These are phyloP conservation scores for Melieria omissa DNA, from an alignment of 2,888 invertebrate species.

Conservation along the genomic window DNA sequence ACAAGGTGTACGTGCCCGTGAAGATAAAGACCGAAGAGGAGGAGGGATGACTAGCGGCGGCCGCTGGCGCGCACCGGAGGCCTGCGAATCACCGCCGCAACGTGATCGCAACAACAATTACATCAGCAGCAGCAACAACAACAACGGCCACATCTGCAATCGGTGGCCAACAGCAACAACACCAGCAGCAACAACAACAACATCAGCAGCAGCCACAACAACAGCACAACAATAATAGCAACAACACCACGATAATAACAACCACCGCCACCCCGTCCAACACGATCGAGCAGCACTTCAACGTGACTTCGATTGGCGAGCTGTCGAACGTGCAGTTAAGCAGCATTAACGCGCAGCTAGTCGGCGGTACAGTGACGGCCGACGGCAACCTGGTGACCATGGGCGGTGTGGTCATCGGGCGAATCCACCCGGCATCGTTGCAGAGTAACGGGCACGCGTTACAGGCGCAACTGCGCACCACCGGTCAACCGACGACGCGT, in stretches of 20 bases:
- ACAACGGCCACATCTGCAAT: constrained; percentile 35
- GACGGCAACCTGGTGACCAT: constrained; percentile 62
- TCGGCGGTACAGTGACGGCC: constrained; percentile 59
- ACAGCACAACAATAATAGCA: constrained; percentile 48
- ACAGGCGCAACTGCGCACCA: constrained; percentile 46
- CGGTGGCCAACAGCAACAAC: constrained; percentile 47
- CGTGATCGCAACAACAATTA: constrained; percentile 45
- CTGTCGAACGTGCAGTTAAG: constrained; percentile 51
- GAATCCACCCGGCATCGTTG: constrained; percentile 50
- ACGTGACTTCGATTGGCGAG: constrained; percentile 56
- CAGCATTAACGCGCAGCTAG: constrained; percentile 54
- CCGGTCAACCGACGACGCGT: constrained; percentile 46
- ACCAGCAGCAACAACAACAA: constrained; percentile 40
- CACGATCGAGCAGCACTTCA: constrained; percentile 55
- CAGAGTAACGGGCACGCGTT: constrained; percentile 43
- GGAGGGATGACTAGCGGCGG: constrained; percentile 66
- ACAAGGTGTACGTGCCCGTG: constrained; percentile 66
- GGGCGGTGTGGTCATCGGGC: constrained; percentile 62
- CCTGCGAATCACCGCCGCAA: constrained; percentile 48
- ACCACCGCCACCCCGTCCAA: constrained; percentile 42
- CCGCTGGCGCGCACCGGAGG: constrained; percentile 58
- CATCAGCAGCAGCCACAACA: constrained; percentile 49
- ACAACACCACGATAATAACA: constrained; percentile 40
- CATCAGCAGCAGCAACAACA: constrained; percentile 51
- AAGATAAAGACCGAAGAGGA: constrained; percentile 67